Percentiles rank a stretch among this genome's conserved stretches.
Evolutionary conservation across 2,113 vertebrate genomes (phyloP).

Genomic region (Chitala chitala): DNA sequence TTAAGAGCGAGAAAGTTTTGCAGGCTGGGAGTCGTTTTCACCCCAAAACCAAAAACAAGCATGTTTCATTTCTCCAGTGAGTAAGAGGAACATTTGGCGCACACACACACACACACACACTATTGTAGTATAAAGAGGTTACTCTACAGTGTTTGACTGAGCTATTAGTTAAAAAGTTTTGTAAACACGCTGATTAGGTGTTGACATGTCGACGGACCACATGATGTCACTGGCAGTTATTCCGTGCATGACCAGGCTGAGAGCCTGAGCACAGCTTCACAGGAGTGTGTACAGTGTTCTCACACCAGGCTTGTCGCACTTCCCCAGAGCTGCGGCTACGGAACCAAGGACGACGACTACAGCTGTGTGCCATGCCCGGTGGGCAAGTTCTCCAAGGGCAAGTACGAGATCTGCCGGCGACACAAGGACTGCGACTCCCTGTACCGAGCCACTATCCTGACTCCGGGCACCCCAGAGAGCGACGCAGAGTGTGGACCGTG

Average conservation of each 20-base stretch:
- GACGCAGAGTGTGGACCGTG: constrained; percentile 92
- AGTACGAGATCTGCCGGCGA: constrained; percentile 91
- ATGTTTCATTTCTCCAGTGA: no score
- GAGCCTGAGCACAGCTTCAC: no score
- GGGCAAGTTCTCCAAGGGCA: constrained; percentile 92
- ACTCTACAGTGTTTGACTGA: no score
- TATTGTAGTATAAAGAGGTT: no score
- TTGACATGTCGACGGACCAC: no score
- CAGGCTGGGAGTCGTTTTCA: background rate
- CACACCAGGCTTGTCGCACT: background rate
- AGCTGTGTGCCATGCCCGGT: constrained; percentile 78
- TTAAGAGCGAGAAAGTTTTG: background rate
- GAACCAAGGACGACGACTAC: constrained; percentile 86
- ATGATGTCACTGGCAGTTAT: no score
- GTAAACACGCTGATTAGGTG: no score
- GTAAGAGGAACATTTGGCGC: no score
- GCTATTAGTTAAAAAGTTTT: no score
- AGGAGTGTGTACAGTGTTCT: background rate
- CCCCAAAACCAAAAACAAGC: no score
- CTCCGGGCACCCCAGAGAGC: constrained; percentile 76
- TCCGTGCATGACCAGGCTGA: no score
- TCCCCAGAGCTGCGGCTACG: constrained; percentile 81
- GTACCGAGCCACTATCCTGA: constrained; percentile 81
- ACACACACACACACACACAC: no score
- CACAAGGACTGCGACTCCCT: constrained; percentile 93